Evolutionary conservation across 2,888 invertebrate genomes (phyloP).

Genomic region (Rugalucina vietnamica): DNA sequence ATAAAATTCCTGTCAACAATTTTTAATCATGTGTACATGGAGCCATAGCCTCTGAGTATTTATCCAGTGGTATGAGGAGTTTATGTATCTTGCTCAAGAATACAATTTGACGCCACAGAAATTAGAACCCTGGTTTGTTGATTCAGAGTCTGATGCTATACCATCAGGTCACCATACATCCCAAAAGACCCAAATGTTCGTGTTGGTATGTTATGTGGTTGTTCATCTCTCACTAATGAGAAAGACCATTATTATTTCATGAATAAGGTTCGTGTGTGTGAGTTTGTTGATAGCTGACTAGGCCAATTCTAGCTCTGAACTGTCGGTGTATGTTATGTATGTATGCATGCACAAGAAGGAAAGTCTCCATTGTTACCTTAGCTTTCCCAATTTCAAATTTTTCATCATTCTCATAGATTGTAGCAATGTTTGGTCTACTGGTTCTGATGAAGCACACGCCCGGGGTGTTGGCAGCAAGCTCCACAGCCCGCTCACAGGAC

Average conservation of each 20-base stretch:
- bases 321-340: neutral
- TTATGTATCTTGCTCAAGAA: no score
- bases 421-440: conserved; percentile 94
- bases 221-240: neutral
- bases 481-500: conserved; percentile 96
- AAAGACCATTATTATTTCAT: neutral
- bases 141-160: no score
- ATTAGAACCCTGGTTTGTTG: no score
- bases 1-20: no score
- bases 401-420: conserved; percentile 94
- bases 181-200: no score
- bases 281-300: no score
- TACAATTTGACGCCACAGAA: no score
- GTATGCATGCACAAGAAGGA: neutral
- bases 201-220: neutral
- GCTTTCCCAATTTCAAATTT: conserved; percentile 89
- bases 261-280: neutral
- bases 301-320: no score
- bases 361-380: conserved; percentile 82
- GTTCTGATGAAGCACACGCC: conserved; percentile 98
- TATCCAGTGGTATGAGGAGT: no score
- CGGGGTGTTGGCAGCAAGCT: conserved; percentile 96
- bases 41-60: no score
- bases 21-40: no score
- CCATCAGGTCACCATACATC: no score